phyloP scores from a whole-genome alignment of 2,888 invertebrate genomes.

The Hemistola chrysoprasaria region DNA sequence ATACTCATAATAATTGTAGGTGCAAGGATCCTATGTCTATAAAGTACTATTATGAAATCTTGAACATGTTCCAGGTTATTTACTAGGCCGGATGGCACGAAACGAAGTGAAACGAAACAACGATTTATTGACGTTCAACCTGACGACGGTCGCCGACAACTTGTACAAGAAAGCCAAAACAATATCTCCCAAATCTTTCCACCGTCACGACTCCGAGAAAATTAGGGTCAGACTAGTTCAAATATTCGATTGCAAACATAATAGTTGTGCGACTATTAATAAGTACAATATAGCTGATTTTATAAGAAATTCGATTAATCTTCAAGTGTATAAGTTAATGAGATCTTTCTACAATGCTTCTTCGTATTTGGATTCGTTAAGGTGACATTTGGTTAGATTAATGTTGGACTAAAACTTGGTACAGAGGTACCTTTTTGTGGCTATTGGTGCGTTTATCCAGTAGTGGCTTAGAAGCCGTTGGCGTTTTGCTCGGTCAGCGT shows the following conservation, averaged over 20 bases:
- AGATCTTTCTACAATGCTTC: slow-evolving; percentile 60
- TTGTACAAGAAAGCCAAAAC: slow-evolving; percentile 61
- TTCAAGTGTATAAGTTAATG: slow-evolving; percentile 56
- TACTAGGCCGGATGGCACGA: slow-evolving; percentile 61
- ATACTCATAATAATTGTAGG: too few relatives aligned
- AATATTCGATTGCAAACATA: slow-evolving; percentile 54
- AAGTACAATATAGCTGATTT: slow-evolving; percentile 57
- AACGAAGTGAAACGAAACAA: slow-evolving; percentile 48
- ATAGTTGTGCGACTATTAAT: slow-evolving; percentile 43
- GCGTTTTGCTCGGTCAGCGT: too few relatives aligned
- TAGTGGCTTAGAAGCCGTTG: too few relatives aligned
- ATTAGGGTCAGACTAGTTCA: slow-evolving; percentile 51
- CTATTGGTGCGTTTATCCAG: too few relatives aligned
- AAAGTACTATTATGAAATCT: not conserved
- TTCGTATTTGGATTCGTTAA: slow-evolving; percentile 60
- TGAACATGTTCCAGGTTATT: slow-evolving; percentile 56
- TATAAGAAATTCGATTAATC: slow-evolving; percentile 54
- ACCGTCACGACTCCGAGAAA: slow-evolving; percentile 56
- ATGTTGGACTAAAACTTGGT: slow-evolving; percentile 2
- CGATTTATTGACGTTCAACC: slow-evolving; percentile 56
- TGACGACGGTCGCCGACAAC: slow-evolving; percentile 53
- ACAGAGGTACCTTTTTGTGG: not conserved
- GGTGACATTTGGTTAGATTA: slow-evolving; percentile 60
- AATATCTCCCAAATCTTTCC: slow-evolving; percentile 59
- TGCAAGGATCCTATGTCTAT: too few relatives aligned